phyloP scores from a whole-genome alignment of 2,797 vertebrate genomes.

The Pipistrellus nathusii region DNA sequence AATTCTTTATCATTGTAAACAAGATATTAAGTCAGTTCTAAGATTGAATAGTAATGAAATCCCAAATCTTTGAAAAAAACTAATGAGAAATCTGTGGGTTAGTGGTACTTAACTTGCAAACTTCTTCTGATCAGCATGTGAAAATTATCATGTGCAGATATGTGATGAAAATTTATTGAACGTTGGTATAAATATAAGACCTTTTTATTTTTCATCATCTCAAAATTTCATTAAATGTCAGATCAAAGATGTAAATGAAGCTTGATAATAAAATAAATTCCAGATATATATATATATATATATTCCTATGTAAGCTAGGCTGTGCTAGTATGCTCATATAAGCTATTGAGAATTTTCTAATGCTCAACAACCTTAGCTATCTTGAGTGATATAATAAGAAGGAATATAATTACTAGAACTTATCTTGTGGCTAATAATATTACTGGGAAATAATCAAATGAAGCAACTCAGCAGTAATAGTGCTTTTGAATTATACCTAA shows the following conservation, averaged over 20 bases:
- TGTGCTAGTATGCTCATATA: background rate
- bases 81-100: background rate
- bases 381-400: background rate
- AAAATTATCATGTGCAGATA: conserved; percentile 24
- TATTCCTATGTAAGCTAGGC: background rate
- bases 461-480: background rate
- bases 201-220: conserved; percentile 34
- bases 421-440: background rate
- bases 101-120: conserved; percentile 7
- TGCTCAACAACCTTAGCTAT: background rate
- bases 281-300: background rate
- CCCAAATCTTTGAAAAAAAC: conserved; percentile 39
- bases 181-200: conserved; percentile 27
- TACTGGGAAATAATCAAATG: background rate
- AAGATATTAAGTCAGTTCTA: conserved; percentile 51
- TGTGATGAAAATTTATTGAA: conserved; percentile 61
- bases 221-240: conserved; percentile 58
- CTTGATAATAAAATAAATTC: conserved; percentile 38
- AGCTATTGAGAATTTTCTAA: background rate
- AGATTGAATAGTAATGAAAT: conserved; percentile 30
- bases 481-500: conserved; percentile 44
- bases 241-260: conserved; percentile 17
- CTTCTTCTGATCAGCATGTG: background rate
- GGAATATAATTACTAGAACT: background rate
- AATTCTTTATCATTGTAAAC: conserved; percentile 56